Percentiles rank a stretch among this genome's conserved stretches.
Evolutionary conservation across 1,140 invertebrate species (phyloP).

Genomic region (Xylocopa sonorina): DNA sequence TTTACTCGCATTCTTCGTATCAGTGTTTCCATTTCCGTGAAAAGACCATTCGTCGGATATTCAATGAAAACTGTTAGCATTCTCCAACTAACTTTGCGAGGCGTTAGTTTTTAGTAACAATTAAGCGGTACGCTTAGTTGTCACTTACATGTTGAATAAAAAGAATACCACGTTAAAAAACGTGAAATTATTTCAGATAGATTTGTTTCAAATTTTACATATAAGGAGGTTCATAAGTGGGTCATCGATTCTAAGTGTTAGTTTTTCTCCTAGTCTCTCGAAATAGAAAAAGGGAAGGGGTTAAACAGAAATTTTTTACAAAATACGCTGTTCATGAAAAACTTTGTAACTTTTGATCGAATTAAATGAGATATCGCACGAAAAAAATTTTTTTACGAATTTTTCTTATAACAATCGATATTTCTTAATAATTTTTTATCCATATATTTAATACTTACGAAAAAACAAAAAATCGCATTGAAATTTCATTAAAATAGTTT

Average conservation of each 20-base stretch:
- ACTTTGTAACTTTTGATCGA: neutral
- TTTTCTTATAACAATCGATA: too few species aligned
- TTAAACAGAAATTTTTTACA: neutral
- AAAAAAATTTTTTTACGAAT: neutral
- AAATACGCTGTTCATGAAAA: neutral
- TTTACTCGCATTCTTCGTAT: neutral
- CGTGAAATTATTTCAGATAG: neutral
- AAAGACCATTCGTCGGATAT: neutral
- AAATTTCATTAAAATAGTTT: too few species aligned
- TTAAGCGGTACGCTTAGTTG: neutral
- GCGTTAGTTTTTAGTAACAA: neutral
- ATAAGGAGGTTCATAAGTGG: neutral
- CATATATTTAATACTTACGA: neutral
- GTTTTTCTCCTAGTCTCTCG: neutral
- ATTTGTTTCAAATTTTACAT: neutral
- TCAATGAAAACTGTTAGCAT: neutral
- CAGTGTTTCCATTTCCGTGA: conserved; percentile 18
- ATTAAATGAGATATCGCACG: neutral
- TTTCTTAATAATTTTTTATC: too few species aligned
- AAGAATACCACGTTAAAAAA: neutral
- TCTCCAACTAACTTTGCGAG: neutral
- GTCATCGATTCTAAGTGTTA: neutral
- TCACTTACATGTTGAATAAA: neutral
- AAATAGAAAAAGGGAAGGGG: too few species aligned
- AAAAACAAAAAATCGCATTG: too few species aligned